phyloP scores from a whole-genome alignment of 2,113 vertebrate species.

The Ciconia maguari region DNA sequence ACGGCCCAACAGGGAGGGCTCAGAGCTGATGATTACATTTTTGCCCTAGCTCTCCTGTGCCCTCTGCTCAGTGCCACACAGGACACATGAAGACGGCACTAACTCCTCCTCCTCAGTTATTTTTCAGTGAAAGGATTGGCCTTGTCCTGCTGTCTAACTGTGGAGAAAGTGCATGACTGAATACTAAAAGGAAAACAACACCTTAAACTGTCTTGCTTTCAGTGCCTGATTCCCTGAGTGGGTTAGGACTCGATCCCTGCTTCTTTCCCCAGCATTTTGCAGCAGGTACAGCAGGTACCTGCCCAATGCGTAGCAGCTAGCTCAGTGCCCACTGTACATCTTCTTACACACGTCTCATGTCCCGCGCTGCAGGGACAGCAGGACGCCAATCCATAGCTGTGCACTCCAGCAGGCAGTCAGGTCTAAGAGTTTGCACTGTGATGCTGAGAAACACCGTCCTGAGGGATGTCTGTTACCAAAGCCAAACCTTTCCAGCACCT shows the following conservation, averaged over 20 bases:
- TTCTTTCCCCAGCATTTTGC: not conserved
- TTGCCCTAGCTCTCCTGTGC: rapidly evolving
- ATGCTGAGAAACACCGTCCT: not conserved
- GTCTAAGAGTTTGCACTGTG: not conserved
- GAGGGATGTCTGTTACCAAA: not conserved
- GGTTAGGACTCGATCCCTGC: rapidly evolving
- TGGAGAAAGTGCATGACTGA: not conserved
- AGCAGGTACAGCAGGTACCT: not conserved
- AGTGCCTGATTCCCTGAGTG: not conserved
- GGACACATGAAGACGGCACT: not conserved
- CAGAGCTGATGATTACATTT: not conserved
- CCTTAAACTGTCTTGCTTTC: not conserved
- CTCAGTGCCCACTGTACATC: not conserved
- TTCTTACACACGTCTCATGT: not conserved
- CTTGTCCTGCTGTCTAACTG: not conserved
- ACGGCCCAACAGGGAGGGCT: not conserved
- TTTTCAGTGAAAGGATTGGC: not conserved
- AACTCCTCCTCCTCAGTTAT: not conserved
- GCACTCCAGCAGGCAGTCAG: not conserved
- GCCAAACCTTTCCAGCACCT: not conserved
- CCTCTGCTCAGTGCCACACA: not conserved
- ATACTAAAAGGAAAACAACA: not conserved
- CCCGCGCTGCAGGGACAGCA: not conserved
- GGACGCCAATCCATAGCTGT: not conserved
- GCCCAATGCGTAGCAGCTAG: too few relatives aligned